Conservation (phyloP, 1,140 invertebrate genomes). For the Eumaeus atala region DNA sequence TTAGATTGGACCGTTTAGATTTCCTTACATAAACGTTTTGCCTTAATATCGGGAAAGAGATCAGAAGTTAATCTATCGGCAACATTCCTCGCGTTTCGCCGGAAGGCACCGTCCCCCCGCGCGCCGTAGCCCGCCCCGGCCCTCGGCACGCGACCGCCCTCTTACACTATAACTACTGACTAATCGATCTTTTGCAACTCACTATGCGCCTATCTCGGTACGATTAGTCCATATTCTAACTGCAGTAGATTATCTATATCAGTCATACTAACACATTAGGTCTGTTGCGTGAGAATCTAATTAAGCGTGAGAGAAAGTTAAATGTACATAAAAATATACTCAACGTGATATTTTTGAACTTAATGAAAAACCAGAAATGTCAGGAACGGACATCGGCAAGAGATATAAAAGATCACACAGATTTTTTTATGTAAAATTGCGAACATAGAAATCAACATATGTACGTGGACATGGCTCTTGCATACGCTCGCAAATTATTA, state of each 20-base stretch:
- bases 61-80: conserved; percentile 73
- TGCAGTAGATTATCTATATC: conserved; percentile 5
- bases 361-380: too few relatives aligned
- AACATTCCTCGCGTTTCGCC: conserved; percentile 69
- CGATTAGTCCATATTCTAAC: conserved; percentile 7
- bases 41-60: conserved; percentile 72
- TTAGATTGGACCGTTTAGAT: conserved; percentile 64
- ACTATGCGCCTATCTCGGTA: conserved; percentile 6
- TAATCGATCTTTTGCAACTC: conserved; percentile 50
- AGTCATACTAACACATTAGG: conserved; percentile 1
- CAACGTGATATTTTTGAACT: too few relatives aligned
- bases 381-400: too few relatives aligned
- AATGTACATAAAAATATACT: too few relatives aligned
- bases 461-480: too few relatives aligned
- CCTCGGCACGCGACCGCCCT: conserved; percentile 43
- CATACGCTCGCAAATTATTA: too few relatives aligned
- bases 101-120: conserved; percentile 60
- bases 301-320: too few relatives aligned
- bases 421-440: too few relatives aligned
- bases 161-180: conserved; percentile 32
- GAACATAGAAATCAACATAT: too few relatives aligned
- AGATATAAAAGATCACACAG: too few relatives aligned
- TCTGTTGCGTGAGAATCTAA: too few relatives aligned
- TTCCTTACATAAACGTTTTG: conserved; percentile 63
- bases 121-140: conserved; percentile 40